phyloP scores from a whole-genome alignment of 2,888 invertebrate genomes.

The Nematopogon swammerdamellus region DNA sequence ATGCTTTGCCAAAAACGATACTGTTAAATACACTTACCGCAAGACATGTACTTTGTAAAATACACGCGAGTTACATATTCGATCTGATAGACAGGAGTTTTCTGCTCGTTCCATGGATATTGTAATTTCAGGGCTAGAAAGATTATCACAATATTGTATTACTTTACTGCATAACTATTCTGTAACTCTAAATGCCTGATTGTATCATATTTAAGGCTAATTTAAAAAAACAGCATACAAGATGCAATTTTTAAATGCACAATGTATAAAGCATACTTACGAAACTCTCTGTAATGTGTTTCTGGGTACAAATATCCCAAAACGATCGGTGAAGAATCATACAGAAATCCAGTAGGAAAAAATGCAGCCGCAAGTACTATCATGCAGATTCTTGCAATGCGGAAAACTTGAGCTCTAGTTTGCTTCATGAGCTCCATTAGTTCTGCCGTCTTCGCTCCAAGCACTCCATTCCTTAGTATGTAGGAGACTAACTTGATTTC shows the following conservation, averaged over 20 bases:
- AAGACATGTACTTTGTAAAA: neutral
- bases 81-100: neutral
- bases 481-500: neutral
- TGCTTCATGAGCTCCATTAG: neutral
- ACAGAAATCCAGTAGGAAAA: too few species aligned
- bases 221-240: too few species aligned
- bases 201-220: too few species aligned
- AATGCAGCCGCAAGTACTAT: too few species aligned
- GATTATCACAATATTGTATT: neutral
- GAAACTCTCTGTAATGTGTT: neutral
- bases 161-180: neutral
- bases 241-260: too few species aligned
- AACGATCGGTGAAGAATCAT: neutral
- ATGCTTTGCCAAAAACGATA: too few species aligned
- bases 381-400: too few species aligned
- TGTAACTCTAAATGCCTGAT: too few species aligned
- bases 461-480: neutral
- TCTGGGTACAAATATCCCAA: neutral
- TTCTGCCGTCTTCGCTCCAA: neutral
- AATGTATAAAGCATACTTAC: neutral
- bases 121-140: neutral
- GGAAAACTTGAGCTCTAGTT: too few species aligned
- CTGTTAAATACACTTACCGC: neutral
- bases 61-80: neutral
- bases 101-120: neutral